Evolutionary conservation across 2,113 vertebrate genomes (phyloP), one percentile per base, ranked within the genome.

Genomic region (Phylloscopus whistleri): DNA sequence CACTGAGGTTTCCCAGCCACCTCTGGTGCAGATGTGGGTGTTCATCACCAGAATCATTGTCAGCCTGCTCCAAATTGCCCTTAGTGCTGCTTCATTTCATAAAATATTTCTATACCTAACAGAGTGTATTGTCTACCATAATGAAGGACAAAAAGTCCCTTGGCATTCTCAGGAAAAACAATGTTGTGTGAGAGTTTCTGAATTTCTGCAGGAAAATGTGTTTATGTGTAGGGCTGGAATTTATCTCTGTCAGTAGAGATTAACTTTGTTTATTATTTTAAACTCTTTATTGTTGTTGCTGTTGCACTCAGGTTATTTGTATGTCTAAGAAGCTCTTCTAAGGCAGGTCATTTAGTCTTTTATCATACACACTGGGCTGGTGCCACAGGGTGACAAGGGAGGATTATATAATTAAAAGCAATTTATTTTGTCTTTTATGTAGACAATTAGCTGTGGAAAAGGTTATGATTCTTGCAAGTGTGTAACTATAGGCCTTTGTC

Each of bases 51-150:
- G 82, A 90, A 48, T 75, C 74, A 7, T 96, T 96, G 87, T 67
- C 96, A 97, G 62, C 96, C 96, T 98, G 97, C 93, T 94, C 90
- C 96, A 90, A 82, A 94, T 69, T 92, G 76, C 90, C 90, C 79
- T 41, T 66, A 85, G 89, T 75, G 77, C 93, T 89, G 58, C 93
- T 97, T 87, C 88, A 33, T 84, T 96, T 73, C 72, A 84, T 84
- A 80, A 84, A 93, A 87, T 88, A 69, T 96, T 94, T 90, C 56
- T 78, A 5, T 67, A 94, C 67, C 66, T 33, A 49, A 22, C 51
- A 31, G 39, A 73, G 5, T 80, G 39, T 48, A 31, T 55, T 70
- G 26, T 60, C 35, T 81, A n/a, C 67, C 87, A 3, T 35, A 95
- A 43, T 75, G 63, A 90, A 41, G 37, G 77, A 68, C 69, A 91